Evolutionary conservation across 2,797 vertebrate genomes (phyloP).

Genomic region (Pantherophis alleghaniensis): DNA sequence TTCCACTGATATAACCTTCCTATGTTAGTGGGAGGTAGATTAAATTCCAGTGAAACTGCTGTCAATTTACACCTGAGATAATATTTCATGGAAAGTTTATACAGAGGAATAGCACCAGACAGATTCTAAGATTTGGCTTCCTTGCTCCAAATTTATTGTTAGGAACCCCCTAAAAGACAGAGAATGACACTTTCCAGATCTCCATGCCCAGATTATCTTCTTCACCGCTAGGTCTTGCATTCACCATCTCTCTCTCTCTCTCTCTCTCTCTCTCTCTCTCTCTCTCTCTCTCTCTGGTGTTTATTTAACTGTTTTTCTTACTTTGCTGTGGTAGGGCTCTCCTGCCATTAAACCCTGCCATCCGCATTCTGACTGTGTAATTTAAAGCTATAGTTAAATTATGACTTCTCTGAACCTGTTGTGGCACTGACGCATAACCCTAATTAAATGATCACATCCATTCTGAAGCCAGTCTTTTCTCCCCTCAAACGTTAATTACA

Average conservation of each 20-base stretch:
- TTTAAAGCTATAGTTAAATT: slow-evolving; percentile 88
- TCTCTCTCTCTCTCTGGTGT: slow-evolving; percentile 47
- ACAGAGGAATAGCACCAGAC: neutral
- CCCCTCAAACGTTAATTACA: slow-evolving; percentile 90
- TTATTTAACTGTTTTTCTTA: slow-evolving; percentile 75
- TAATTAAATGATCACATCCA: slow-evolving; percentile 93
- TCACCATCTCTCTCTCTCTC: neutral
- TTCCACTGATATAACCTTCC: neutral
- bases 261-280: slow-evolving; percentile 33
- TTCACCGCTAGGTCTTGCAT: neutral
- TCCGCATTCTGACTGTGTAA: slow-evolving; percentile 79
- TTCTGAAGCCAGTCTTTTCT: slow-evolving; percentile 85
- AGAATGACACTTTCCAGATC: neutral
- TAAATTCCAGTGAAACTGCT: neutral
- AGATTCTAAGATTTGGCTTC: neutral
- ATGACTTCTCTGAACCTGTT: slow-evolving; percentile 87
- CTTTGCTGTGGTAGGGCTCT: slow-evolving; percentile 62
- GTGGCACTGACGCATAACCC: slow-evolving; percentile 89
- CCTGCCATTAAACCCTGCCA: slow-evolving; percentile 75
- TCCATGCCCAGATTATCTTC: neutral
- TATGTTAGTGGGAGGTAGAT: neutral
- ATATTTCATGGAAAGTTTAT: neutral
- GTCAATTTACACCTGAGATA: fast-evolving
- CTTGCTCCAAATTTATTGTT: neutral
- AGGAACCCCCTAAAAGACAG: slow-evolving; percentile 5